These are phyloP conservation scores for Clunio marinus DNA, from an alignment of 2,888 invertebrate genomes.

Conservation along the genomic window DNA sequence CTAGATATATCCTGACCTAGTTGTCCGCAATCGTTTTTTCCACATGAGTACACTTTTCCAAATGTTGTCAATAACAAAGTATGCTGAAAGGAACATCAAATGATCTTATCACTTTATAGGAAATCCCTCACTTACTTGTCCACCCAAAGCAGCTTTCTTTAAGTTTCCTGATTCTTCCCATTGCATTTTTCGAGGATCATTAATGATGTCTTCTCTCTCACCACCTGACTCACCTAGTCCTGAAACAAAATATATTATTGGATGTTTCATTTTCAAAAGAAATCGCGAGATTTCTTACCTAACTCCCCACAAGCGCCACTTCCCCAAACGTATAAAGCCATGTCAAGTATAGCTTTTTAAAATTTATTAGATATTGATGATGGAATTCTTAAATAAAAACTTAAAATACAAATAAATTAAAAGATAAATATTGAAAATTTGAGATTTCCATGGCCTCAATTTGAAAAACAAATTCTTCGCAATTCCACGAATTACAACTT, in stretches of 20 bases:
- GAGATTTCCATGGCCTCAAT: no score
- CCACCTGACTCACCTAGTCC: background rate
- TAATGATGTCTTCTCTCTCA: background rate
- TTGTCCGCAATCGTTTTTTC: constrained; percentile 89
- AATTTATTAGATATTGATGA: background rate
- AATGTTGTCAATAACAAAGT: constrained; percentile 70
- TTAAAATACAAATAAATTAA: no score
- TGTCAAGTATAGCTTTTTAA: background rate
- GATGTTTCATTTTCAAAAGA: background rate
- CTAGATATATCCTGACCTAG: constrained; percentile 64
- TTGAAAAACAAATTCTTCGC: no score
- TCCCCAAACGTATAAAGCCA: constrained; percentile 32
- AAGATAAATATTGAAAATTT: no score
- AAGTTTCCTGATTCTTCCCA: constrained; percentile 57
- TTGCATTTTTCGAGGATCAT: constrained; percentile 12
- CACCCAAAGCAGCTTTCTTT: constrained; percentile 66
- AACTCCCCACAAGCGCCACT: constrained; percentile 4
- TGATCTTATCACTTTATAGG: background rate
- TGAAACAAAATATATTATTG: background rate
- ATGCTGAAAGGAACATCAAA: constrained; percentile 55
- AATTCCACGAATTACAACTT: no score
- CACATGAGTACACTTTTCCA: constrained; percentile 85
- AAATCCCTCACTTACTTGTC: constrained; percentile 44
- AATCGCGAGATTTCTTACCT: background rate
- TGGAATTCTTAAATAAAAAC: no score